Evolutionary conservation across 2,113 vertebrate species (phyloP).

Genomic region (Rattus norvegicus): DNA sequence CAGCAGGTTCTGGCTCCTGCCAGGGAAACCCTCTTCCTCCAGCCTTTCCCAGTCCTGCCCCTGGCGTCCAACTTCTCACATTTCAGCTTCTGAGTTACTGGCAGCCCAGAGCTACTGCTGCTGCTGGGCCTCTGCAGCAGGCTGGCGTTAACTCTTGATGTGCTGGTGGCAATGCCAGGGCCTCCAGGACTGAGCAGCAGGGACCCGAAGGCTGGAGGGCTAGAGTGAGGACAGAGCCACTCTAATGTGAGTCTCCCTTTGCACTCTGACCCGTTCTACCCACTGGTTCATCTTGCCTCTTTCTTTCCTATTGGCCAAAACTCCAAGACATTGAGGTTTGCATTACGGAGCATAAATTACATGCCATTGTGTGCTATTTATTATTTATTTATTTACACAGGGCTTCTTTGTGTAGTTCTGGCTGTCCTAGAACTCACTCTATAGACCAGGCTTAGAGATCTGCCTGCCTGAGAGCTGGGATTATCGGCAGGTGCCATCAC

Average conservation of each 20-base stretch:
- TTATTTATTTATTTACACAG: neutral
- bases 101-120: neutral
- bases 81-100: conserved; percentile 73
- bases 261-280: neutral
- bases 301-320: neutral
- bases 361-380: neutral
- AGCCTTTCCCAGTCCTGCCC: conserved; percentile 46
- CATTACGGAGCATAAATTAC: neutral
- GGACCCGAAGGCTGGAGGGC: too few species aligned
- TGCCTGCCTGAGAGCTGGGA: neutral
- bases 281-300: neutral
- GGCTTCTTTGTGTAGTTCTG: neutral
- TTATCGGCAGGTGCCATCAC: neutral
- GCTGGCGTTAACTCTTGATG: conserved; percentile 52
- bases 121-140: neutral
- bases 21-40: conserved; percentile 38
- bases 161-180: neutral
- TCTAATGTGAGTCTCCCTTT: neutral
- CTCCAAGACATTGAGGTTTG: neutral
- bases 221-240: neutral
- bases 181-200: neutral
- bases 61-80: conserved; percentile 55
- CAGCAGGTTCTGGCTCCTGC: conserved; percentile 10
- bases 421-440: neutral
- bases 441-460: neutral